A percentile compares a stretch with the other conserved stretches of the same genome.
phyloP scores from a whole-genome alignment of 2,797 vertebrate species.

The Megaceryle alcyon region DNA sequence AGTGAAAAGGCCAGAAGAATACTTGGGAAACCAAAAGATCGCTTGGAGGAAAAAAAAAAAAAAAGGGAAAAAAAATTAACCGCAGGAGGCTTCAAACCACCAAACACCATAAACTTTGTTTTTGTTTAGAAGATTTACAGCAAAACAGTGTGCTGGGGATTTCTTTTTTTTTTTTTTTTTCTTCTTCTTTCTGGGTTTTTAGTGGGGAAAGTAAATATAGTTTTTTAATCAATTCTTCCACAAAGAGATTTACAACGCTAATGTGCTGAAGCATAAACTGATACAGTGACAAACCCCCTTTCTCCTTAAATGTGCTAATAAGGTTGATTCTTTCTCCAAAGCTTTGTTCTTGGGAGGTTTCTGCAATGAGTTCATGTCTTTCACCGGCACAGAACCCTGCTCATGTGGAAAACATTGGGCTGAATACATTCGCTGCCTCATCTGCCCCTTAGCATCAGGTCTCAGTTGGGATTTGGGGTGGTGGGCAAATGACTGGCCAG shows the following conservation, averaged over 20 bases:
- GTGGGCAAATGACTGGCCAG: neutral
- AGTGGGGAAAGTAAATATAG: neutral
- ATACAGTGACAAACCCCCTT: constrained; percentile 67
- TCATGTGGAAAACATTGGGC: constrained; percentile 60
- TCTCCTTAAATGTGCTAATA: constrained; percentile 70
- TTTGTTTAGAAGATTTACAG: constrained; percentile 31
- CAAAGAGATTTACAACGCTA: constrained; percentile 35
- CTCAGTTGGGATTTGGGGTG: constrained; percentile 28
- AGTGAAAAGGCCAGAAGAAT: constrained; percentile 62
- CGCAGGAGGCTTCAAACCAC: constrained; percentile 17
- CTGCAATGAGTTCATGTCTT: constrained; percentile 63
- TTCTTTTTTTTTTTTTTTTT: constrained; percentile 9
- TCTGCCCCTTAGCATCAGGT: constrained; percentile 14
- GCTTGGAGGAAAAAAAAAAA: neutral
- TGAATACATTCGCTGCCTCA: constrained; percentile 24
- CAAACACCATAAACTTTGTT: constrained; percentile 20
- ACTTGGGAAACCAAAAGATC: constrained; percentile 56
- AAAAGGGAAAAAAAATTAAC: neutral
- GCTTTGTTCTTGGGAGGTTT: constrained; percentile 59
- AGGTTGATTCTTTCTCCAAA: constrained; percentile 63
- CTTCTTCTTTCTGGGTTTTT: neutral
- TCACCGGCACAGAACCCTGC: constrained; percentile 19
- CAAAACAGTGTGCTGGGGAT: neutral
- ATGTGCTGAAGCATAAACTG: constrained; percentile 62
- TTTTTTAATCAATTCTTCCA: constrained; percentile 40